Percentiles rank a stretch among this genome's conserved stretches.
These are phyloP conservation scores for Altica lythri DNA, from an alignment of 2,888 invertebrate species.

Conservation along the genomic window DNA sequence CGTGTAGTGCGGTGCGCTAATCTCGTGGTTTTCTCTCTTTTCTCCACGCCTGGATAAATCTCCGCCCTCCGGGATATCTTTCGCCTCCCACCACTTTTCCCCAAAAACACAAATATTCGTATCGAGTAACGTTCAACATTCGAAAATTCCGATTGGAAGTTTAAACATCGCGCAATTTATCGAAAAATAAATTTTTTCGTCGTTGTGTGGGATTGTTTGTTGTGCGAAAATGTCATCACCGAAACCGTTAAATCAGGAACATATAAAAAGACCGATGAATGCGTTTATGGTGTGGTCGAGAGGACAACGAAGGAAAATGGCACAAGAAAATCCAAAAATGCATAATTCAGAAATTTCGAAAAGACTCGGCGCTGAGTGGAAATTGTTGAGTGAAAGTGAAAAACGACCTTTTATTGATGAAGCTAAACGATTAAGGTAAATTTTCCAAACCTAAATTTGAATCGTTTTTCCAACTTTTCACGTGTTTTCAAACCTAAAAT, in stretches of 20 bases:
- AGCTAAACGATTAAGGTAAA: constrained; percentile 83
- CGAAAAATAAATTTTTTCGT: too few species aligned
- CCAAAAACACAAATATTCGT: too few species aligned
- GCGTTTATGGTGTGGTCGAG: constrained; percentile 91
- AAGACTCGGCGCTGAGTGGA: constrained; percentile 86
- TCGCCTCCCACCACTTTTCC: constrained; percentile 40
- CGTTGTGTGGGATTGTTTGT: too few species aligned
- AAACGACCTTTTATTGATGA: constrained; percentile 91
- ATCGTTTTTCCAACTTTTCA: too few species aligned
- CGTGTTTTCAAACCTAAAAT: too few species aligned
- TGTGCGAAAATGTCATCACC: constrained; percentile 44
- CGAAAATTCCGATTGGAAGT: too few species aligned
- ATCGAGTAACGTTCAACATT: constrained; percentile 43
- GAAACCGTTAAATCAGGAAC: constrained; percentile 58
- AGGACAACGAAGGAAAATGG: constrained; percentile 88
- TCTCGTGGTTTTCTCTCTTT: constrained; percentile 43
- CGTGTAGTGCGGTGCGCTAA: too few species aligned
- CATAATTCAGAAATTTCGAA: constrained; percentile 92
- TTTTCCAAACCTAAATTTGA: too few species aligned
- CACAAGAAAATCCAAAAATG: constrained; percentile 93
- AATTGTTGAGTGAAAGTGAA: constrained; percentile 81
- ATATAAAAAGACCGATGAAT: constrained; percentile 81
- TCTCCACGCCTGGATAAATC: too few species aligned
- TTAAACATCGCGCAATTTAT: neutral
- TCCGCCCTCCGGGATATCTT: constrained; percentile 48